Conservation (phyloP, 2,113 vertebrate species). For the Rhombomys opimus region DNA sequence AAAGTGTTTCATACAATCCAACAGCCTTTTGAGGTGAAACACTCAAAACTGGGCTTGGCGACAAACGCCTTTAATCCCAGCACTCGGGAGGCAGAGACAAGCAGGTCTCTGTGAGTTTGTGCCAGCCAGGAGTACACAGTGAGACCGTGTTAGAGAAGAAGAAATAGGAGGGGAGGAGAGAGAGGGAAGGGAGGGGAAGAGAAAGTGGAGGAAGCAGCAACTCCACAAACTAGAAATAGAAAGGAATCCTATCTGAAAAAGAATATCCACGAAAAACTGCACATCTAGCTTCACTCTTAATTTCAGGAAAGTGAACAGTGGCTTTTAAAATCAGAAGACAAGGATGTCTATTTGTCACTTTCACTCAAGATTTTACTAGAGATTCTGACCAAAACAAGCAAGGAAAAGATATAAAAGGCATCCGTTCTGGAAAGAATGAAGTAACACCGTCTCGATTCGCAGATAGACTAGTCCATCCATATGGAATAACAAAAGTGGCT, state of each 20-base stretch:
- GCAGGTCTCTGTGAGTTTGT: background rate
- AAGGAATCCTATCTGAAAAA: background rate
- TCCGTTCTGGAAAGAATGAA: background rate
- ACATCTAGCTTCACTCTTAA: background rate
- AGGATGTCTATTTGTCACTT: background rate
- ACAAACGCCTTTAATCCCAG: background rate
- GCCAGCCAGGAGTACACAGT: background rate
- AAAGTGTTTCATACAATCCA: conserved; percentile 36
- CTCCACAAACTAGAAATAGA: background rate
- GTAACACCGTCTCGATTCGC: background rate
- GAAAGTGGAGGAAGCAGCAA: no score
- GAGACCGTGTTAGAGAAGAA: background rate
- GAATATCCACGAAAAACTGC: background rate
- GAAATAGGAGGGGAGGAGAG: background rate
- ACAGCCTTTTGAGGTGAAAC: background rate
- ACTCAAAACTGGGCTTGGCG: background rate
- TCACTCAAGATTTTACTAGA: background rate
- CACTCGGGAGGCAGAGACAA: background rate
- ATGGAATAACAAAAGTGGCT: background rate
- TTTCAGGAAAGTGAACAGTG: background rate
- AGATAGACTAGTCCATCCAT: background rate
- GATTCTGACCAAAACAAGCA: background rate
- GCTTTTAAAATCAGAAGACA: background rate
- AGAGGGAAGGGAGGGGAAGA: background rate
- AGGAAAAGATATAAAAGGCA: background rate